Conservation (phyloP, 1,140 invertebrate genomes). For the Nasonia giraulti region DNA sequence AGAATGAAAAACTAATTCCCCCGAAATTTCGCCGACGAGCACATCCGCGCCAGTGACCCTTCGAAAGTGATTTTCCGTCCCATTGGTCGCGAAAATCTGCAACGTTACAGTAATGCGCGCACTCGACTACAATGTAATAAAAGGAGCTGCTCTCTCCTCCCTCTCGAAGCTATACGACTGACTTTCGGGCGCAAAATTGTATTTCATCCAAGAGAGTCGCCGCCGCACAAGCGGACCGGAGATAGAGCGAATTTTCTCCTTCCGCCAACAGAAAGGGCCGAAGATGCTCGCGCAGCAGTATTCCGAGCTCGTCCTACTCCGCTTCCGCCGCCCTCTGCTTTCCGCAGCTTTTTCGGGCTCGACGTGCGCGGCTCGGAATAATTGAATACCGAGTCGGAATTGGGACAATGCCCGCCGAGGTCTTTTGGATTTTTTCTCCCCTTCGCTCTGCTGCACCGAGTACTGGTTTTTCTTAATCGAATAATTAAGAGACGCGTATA, state of each 20-base stretch:
- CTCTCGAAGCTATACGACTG: not conserved
- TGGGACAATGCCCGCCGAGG: not conserved
- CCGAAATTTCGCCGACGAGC: not conserved
- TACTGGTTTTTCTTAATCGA: not conserved
- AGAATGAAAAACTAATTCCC: slow-evolving; percentile 39
- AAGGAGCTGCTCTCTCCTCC: not conserved
- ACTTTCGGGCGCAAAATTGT: not conserved
- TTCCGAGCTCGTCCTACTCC: not conserved
- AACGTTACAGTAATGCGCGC: not conserved
- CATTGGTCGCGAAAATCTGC: slow-evolving; percentile 28
- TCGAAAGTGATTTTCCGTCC: slow-evolving; percentile 31
- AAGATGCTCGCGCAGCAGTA: not conserved
- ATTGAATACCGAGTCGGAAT: not conserved
- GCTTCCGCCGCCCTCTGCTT: not conserved
- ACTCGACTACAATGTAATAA: slow-evolving; percentile 2
- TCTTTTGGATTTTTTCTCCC: no score
- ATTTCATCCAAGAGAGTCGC: not conserved
- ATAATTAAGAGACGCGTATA: not conserved
- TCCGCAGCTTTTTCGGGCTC: not conserved
- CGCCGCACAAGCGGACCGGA: not conserved
- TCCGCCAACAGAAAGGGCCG: not conserved
- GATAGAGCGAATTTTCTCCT: not conserved
- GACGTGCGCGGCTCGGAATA: not conserved
- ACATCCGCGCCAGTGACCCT: not conserved
- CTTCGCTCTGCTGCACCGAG: not conserved